Evolutionary conservation across 2,888 invertebrate genomes (phyloP), one percentile per base, ranked within the genome.

Genomic region (Hipparchia semele): DNA sequence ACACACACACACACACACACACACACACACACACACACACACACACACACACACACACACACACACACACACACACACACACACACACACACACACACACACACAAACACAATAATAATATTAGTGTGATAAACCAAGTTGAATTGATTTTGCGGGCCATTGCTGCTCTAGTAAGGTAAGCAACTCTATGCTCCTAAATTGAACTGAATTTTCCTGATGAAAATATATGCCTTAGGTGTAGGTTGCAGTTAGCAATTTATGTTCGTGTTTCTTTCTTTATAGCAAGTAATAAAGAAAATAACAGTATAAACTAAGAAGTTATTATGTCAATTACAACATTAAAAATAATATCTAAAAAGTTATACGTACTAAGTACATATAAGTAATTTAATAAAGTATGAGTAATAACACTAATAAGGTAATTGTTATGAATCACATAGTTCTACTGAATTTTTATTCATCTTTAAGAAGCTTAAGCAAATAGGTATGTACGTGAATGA

Each of bases 191-290:
- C 2, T 23, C 8, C 61, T 45, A 67, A 65, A 72, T 72, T 72
- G 65, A 68, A 71, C 64, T 45, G 72, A 51, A 49, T 72, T 68
- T 71, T 69, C 69, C 59, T 66, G 58, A 62, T n/a, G 69, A 13
- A 66, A 69, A 68, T 53, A 61, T 54, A 59, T 7, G 59, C 45
- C 23, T 45, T 45, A 66, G 12, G 10, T 61, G 13, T 67, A 6
- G n/a, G 6, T 6, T 61, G 4, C 9, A 59, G 0, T 23, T 39
- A n/a, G 5, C 12, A 33, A 33, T 59, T 59, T 59, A 33, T 23
- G 59, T 59, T 7, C 33, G 59, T 59, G 5, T 39, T 54, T 54
- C n/a, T 54, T 54, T 54, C 12, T n/a, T 10, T 58, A 58, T 8
- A 13, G 8, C 39, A 39, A 39, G 39, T 39, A 39, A 39, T 39